phyloP scores from a whole-genome alignment of 2,888 invertebrate species.

The Tinea trinotella region DNA sequence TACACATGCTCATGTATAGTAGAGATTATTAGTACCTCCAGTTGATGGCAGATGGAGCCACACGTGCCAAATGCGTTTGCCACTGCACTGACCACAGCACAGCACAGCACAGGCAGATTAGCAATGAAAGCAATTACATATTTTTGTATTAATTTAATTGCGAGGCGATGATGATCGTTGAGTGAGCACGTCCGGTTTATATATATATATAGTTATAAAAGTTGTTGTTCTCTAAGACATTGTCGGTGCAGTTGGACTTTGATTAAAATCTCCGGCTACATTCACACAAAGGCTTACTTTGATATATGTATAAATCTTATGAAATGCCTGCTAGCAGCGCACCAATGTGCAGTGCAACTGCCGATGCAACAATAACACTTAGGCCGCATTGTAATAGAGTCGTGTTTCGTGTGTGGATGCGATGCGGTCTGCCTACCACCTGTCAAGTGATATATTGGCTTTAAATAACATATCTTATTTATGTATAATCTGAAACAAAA shows the following conservation, averaged over 20 bases:
- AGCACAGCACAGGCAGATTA: too few relatives aligned
- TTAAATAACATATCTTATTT: slow-evolving; percentile 74
- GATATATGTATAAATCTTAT: slow-evolving; percentile 69
- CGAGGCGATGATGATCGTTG: neutral
- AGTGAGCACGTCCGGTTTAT: neutral
- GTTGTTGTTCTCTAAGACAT: slow-evolving; percentile 30
- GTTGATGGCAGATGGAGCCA: neutral
- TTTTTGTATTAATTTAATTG: too few relatives aligned
- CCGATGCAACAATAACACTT: slow-evolving; percentile 23
- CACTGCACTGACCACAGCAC: too few relatives aligned
- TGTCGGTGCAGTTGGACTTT: slow-evolving; percentile 46
- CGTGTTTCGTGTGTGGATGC: neutral
- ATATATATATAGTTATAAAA: neutral
- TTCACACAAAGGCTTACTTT: slow-evolving; percentile 65
- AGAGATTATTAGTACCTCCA: neutral
- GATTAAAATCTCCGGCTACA: slow-evolving; percentile 69
- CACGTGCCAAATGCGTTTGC: neutral
- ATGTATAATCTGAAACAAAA: slow-evolving; percentile 72
- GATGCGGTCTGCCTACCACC: slow-evolving; percentile 56
- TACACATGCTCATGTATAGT: too few relatives aligned
- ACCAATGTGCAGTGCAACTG: slow-evolving; percentile 33
- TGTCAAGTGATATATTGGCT: slow-evolving; percentile 71
- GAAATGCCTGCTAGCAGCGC: slow-evolving; percentile 48
- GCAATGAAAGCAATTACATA: too few relatives aligned
- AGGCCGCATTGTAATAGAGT: neutral